A percentile compares a stretch with the other conserved stretches of the same genome.
Evolutionary conservation across 2,797 vertebrate genomes (phyloP).

Genomic region (Sebastes taczanowskii): DNA sequence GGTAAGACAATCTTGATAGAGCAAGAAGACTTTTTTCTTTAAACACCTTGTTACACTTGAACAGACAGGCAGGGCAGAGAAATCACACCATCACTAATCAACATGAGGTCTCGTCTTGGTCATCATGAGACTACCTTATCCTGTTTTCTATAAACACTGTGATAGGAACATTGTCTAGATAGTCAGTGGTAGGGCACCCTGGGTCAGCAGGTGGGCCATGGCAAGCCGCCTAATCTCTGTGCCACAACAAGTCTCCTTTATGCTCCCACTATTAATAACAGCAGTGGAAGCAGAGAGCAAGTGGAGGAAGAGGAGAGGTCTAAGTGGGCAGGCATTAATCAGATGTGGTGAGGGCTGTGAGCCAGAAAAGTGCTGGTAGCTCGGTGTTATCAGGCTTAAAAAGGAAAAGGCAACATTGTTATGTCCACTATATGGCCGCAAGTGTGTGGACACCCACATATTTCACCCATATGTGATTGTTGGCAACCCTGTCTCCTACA

Average conservation of each 20-base stretch:
- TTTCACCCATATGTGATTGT: not conserved
- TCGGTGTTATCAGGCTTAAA: not conserved
- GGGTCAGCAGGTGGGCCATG: slow-evolving; percentile 22
- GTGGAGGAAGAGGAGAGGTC: slow-evolving; percentile 26
- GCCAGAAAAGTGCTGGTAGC: slow-evolving; percentile 14
- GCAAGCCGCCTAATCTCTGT: slow-evolving; percentile 37
- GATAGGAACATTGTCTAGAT: not conserved
- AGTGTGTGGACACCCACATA: not conserved
- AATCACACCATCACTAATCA: not conserved
- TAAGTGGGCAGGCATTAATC: slow-evolving; percentile 50
- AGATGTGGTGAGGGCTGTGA: slow-evolving; percentile 33
- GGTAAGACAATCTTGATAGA: not conserved
- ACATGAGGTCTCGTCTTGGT: not conserved
- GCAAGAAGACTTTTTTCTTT: not conserved
- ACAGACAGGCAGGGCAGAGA: not conserved
- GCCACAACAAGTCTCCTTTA: slow-evolving; percentile 47
- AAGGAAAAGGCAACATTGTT: not conserved
- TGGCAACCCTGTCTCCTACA: not conserved
- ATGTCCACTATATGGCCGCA: not conserved
- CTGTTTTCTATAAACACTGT: not conserved
- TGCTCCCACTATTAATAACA: slow-evolving; percentile 51
- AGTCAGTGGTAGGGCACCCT: not conserved
- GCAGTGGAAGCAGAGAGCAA: slow-evolving; percentile 26
- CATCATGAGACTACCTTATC: not conserved
- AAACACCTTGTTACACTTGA: not conserved